phyloP scores from a whole-genome alignment of 1,140 invertebrate species.

The Drosophila teissieri region DNA sequence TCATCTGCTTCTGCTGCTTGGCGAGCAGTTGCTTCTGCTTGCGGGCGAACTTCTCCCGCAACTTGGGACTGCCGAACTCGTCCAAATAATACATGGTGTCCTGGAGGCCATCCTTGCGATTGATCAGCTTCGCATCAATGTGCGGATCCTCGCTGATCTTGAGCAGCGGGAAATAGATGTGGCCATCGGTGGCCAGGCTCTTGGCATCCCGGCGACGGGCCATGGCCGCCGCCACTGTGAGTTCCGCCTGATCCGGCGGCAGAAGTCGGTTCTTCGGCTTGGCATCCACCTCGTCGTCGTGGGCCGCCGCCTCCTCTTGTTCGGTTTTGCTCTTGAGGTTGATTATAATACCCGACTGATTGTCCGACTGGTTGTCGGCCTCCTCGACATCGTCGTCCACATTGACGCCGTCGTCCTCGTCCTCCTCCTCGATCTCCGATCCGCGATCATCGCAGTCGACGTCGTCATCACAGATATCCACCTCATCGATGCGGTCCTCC shows the following conservation, averaged over 20 bases:
- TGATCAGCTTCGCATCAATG: conserved; percentile 81
- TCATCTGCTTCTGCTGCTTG: conserved; percentile 65
- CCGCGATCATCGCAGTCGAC: conserved; percentile 25
- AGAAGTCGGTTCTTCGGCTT: conserved; percentile 16
- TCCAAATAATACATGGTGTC: conserved; percentile 84
- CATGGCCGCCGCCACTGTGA: conserved; percentile 54
- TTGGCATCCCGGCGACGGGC: conserved; percentile 60
- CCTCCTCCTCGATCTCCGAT: conserved; percentile 34
- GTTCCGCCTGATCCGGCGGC: conserved; percentile 48
- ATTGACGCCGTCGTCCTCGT: conserved; percentile 49
- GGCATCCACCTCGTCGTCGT: neutral
- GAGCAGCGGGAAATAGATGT: conserved; percentile 74
- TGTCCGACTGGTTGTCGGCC: conserved; percentile 60
- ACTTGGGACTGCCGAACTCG: conserved; percentile 82
- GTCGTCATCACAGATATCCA: conserved; percentile 67
- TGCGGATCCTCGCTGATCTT: conserved; percentile 79
- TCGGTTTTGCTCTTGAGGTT: conserved; percentile 36
- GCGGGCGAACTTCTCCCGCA: conserved; percentile 78
- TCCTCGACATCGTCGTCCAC: conserved; percentile 70
- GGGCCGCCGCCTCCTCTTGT: conserved; percentile 4
- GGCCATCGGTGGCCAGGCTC: conserved; percentile 72
- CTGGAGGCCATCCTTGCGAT: conserved; percentile 82
- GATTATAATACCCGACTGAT: conserved; percentile 66
- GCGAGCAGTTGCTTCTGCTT: conserved; percentile 75
- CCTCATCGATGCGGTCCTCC: conserved; percentile 83